Evolutionary conservation across 2,113 vertebrate genomes (phyloP), one percentile per base, ranked within the genome.

Genomic region (Coracopsis vasa): DNA sequence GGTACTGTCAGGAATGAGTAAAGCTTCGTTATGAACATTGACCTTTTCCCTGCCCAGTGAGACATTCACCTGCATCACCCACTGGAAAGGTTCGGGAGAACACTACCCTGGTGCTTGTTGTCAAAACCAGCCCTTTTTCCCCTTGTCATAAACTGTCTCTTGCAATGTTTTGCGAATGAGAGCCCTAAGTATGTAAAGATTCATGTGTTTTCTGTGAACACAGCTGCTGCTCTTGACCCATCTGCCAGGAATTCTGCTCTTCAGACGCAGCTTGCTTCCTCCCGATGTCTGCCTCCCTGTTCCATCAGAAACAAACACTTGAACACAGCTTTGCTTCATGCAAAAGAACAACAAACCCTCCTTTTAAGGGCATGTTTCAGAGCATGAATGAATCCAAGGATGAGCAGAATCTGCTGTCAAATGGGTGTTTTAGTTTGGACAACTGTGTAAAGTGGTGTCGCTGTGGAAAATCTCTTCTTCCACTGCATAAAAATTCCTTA

Each of bases 221-320:
- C 95, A 96, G 94, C 96, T 96, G 96, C 96, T 94, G 80, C 92
- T 96, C 92, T 92, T 96, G 96, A 96, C 96, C 96, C 92, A 94
- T 97, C 95, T 97, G 96, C 95, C 96, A 95, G 94, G 50, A 96
- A 91, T 96, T 94, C 91, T 95, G 96, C 96, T 96, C 96, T 95
- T 93, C 94, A 96, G 88, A 94, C 95, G 82, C 86, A 81, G 91
- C 90, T 97, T 95, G 90, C 88, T 84, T 97, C 95, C 87, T 91
- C 85, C 90, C 10, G 16, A 25, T 93, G 91, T 91, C 94, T 97
- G 86, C 81, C 92, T 97, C 96, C 37, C 88, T 74, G 42, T 42
- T 92, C 61, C 62, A 50, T 91, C 4, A 19, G 96, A 95, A 97
- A 95, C 94, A 94, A 96, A 84, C 92, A 94, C 61, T 96, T 87